Evolutionary conservation across 2,888 invertebrate species (phyloP).

Genomic region (Argyresthia goedartella): DNA sequence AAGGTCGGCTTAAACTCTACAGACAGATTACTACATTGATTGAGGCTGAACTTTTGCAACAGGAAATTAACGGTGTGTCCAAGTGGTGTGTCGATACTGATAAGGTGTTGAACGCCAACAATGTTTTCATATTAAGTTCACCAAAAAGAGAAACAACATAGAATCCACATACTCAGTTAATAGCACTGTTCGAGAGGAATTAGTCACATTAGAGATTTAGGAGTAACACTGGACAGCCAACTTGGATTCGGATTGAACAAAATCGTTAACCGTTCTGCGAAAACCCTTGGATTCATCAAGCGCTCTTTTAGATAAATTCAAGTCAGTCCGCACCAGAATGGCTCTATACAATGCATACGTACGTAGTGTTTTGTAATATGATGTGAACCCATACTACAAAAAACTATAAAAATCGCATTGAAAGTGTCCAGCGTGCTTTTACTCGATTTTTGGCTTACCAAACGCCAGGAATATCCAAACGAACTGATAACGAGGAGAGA

Average conservation of each 20-base stretch:
- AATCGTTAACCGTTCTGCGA: neutral
- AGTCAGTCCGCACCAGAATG: neutral
- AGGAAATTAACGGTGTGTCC: too few species aligned
- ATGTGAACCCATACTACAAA: too few species aligned
- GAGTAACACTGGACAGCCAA: neutral
- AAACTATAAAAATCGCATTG: neutral
- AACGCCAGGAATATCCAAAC: neutral
- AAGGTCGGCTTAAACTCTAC: slow-evolving; percentile 3
- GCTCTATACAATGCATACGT: neutral
- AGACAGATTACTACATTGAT: too few species aligned
- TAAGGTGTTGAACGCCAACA: neutral
- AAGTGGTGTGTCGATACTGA: neutral
- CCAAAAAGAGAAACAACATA: neutral
- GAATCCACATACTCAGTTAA: neutral
- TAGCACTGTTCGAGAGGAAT: neutral
- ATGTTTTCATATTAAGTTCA: slow-evolving; percentile 1
- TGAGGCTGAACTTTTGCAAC: too few species aligned
- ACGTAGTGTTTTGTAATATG: neutral
- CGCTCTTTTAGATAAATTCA: too few species aligned
- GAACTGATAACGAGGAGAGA: neutral
- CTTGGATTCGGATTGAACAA: neutral
- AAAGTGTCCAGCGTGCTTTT: too few species aligned
- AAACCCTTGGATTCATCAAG: too few species aligned
- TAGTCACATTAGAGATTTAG: too few species aligned
- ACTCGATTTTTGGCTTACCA: neutral